Base-by-base conservation (phyloP, 2,888 invertebrate species). In the Sphaeridia pumilis region DNA sequence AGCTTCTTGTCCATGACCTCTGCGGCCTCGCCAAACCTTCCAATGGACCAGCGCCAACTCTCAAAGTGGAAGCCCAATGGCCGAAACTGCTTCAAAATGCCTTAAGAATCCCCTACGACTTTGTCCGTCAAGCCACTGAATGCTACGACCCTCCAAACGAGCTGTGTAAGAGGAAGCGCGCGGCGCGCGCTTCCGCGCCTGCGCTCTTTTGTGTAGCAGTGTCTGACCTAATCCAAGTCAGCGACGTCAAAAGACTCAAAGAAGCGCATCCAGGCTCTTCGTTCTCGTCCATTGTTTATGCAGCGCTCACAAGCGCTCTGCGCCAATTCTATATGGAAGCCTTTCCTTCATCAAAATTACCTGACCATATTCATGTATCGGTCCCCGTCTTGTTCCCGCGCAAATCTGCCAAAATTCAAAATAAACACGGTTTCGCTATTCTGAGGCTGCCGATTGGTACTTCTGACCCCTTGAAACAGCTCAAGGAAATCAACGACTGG, bases 71-170 rank as follows among this genome's bases (percentile, higher is more conserved):
- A 41, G 21, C 3, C 4, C 14, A 27, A 26, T 14, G 7, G 3
- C n/a, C 3, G 5, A 22, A 36, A 24, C 7, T 3, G n/a, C 35
- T 48, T 17, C 12, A 34, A 20, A 14, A 27, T 5, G 17, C 24
- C 20, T 49, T 42, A 1, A 43, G 22, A 43, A 49, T 49, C 22
- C 49, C 49, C 7, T 49, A 49, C 41, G 49, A 49, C 2, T 31
- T 28, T 27, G 49, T 49, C 14, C 17, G 22, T n/a, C 43, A 49
- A 31, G 7, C 21, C 14, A 7, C 20, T 25, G 17, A 43, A 3
- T 49, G 41, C 4, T 22, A n/a, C 24, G 43, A 49, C n/a, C 43
- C 20, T 2, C 3, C 4, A 2, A 4, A 21, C 10, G 43, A 31
- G 4, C 27, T 49, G 31, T 2, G 3, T 2, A 17, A 25, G 31